Percentiles rank a stretch among this genome's conserved stretches.
Evolutionary conservation across 1,140 invertebrate species (phyloP).

Genomic region (Drosophila dunni): DNA sequence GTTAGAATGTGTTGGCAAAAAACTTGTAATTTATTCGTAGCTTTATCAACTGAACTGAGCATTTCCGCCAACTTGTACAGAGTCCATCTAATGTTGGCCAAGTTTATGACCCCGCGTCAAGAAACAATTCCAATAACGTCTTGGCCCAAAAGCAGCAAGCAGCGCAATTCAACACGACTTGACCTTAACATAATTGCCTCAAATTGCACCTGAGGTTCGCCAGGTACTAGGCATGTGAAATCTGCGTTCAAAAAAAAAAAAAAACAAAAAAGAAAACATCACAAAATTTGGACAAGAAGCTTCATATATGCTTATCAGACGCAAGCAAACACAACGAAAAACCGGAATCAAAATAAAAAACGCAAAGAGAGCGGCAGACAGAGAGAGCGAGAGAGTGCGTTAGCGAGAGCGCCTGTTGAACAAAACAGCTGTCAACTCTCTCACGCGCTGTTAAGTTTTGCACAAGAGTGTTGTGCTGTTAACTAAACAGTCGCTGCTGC

Average conservation of each 20-base stretch:
- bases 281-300: slow-evolving; percentile 37
- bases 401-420: background rate
- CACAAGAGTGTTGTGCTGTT: slow-evolving; percentile 19
- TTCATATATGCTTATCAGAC: slow-evolving; percentile 53
- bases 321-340: slow-evolving; percentile 60
- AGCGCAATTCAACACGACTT: slow-evolving; percentile 43
- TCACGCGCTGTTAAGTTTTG: slow-evolving; percentile 25
- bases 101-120: slow-evolving; percentile 42
- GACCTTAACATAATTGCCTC: slow-evolving; percentile 57
- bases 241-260: slow-evolving; percentile 27
- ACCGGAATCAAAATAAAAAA: slow-evolving; percentile 74
- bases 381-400: slow-evolving; percentile 11
- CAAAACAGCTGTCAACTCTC: slow-evolving; percentile 15
- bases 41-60: slow-evolving; percentile 9
- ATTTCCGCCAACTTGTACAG: slow-evolving; percentile 50
- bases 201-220: slow-evolving; percentile 50
- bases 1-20: slow-evolving; percentile 1
- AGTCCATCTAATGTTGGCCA: slow-evolving; percentile 28
- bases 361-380: slow-evolving; percentile 14
- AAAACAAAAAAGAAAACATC: slow-evolving; percentile 9
- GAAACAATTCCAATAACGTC: slow-evolving; percentile 40
- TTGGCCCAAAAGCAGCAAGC: slow-evolving; percentile 30
- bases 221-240: slow-evolving; percentile 45
- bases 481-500: slow-evolving; percentile 2
- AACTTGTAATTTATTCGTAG: background rate